These are phyloP conservation scores for Glossophaga mutica DNA, from an alignment of 2,797 vertebrate genomes.

Conservation along the genomic window DNA sequence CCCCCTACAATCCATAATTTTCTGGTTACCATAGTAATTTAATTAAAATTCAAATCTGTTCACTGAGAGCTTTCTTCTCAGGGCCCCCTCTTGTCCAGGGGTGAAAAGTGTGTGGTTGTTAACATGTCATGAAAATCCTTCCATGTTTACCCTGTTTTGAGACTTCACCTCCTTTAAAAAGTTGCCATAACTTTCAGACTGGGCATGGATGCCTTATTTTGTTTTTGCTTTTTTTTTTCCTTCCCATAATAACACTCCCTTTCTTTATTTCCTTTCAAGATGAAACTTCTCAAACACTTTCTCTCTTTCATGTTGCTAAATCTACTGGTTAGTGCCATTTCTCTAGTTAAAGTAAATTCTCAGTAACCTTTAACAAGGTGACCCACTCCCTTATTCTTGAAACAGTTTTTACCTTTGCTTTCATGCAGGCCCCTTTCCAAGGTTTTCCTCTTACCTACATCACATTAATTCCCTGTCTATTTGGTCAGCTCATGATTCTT, in stretches of 20 bases:
- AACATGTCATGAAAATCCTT: not conserved
- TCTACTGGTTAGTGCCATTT: not conserved
- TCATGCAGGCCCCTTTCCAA: not conserved
- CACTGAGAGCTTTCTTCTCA: not conserved
- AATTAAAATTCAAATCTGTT: not conserved
- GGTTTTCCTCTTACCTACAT: not conserved
- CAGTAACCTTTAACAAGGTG: not conserved
- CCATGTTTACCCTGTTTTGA: not conserved
- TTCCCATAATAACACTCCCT: not conserved
- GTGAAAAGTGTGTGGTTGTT: not conserved
- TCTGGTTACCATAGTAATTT: slow-evolving; percentile 16
- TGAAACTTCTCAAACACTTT: not conserved
- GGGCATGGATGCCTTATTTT: not conserved
- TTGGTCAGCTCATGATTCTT: not conserved
- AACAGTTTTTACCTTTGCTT: not conserved
- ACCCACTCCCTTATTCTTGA: not conserved
- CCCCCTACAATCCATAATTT: not conserved
- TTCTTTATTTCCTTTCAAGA: not conserved
- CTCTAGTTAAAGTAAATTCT: not conserved
- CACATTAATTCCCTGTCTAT: not conserved
- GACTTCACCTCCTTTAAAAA: not conserved
- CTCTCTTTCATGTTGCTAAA: not conserved
- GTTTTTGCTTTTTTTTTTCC: not conserved
- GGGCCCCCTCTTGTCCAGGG: not conserved
- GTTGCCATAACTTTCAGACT: not conserved